Percentiles rank a stretch among this genome's conserved stretches.
Evolutionary conservation across 2,797 vertebrate genomes (phyloP).

Genomic region (Trichosurus vulpecula): DNA sequence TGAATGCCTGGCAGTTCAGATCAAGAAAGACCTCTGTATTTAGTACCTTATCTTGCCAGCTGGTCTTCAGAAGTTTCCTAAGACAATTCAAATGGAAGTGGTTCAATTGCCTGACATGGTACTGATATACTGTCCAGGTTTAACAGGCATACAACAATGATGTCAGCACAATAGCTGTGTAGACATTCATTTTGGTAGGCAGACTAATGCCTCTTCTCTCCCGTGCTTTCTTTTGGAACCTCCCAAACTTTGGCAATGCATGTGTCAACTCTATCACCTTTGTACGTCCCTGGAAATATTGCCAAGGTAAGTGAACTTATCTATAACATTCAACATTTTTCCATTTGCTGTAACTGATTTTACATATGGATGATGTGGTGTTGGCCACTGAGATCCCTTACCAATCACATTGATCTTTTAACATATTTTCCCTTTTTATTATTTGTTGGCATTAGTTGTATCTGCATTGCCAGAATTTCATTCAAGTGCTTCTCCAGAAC

Average conservation of each 20-base stretch:
- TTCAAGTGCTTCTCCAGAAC: background rate
- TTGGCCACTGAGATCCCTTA: background rate
- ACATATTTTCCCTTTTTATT: background rate
- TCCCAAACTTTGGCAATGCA: background rate
- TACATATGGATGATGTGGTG: background rate
- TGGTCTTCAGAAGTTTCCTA: background rate
- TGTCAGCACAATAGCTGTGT: background rate
- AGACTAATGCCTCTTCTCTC: background rate
- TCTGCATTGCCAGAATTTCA: background rate
- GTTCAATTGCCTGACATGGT: background rate
- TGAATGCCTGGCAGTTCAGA: background rate
- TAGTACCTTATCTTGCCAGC: background rate
- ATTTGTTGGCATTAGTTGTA: background rate
- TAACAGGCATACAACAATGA: background rate
- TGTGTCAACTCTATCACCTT: background rate
- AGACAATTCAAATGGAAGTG: background rate
- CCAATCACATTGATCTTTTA: background rate
- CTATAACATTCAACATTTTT: no score
- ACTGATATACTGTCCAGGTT: background rate
- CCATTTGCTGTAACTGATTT: no score
- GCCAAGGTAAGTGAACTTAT: no score
- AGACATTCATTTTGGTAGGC: background rate
- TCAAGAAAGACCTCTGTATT: background rate
- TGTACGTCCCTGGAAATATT: background rate
- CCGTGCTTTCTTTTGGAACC: background rate